These are phyloP conservation scores for Lophius americanus DNA, from an alignment of 2,797 vertebrate genomes.

Conservation along the genomic window DNA sequence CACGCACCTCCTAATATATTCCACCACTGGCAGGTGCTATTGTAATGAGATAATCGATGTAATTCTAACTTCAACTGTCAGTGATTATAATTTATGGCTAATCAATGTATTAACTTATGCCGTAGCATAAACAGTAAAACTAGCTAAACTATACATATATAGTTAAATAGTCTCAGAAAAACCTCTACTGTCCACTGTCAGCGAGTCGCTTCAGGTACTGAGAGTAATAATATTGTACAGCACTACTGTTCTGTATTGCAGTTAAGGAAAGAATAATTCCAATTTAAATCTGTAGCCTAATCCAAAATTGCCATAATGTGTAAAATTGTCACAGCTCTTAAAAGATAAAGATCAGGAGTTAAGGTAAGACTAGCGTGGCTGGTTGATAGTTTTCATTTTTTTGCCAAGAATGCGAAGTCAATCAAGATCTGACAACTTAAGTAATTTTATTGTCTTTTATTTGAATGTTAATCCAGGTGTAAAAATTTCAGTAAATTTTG, in stretches of 20 bases:
- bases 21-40: too few relatives aligned
- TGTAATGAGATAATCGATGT: too few relatives aligned
- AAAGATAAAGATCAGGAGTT: background rate
- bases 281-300: background rate
- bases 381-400: background rate
- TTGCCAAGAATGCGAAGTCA: background rate
- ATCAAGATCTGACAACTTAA: constrained; percentile 11
- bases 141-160: too few relatives aligned
- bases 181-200: background rate
- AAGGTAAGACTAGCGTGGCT: background rate
- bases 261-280: background rate
- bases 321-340: background rate
- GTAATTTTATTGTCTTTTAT: constrained; percentile 18
- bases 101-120: too few relatives aligned
- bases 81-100: too few relatives aligned
- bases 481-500: background rate
- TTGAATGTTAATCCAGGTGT: constrained; percentile 26
- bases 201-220: background rate
- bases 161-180: background rate
- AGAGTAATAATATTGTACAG: background rate
- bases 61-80: too few relatives aligned
- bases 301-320: background rate
- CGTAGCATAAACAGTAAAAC: too few relatives aligned
- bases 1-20: too few relatives aligned
- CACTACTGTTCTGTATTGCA: background rate